Evolutionary conservation across 2,113 vertebrate genomes (phyloP).

Genomic region (Panthera uncia): DNA sequence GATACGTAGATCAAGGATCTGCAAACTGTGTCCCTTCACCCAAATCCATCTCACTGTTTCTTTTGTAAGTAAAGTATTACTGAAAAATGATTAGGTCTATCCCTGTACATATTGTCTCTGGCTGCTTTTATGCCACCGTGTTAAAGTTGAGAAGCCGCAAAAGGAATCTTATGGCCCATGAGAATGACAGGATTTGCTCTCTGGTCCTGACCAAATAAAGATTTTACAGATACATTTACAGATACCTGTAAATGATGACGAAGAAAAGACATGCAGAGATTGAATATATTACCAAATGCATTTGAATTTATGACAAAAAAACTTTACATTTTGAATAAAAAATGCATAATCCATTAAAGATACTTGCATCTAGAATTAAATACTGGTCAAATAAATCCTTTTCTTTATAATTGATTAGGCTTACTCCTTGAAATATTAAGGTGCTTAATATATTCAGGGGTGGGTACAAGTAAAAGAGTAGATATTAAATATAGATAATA

Average conservation of each 20-base stretch:
- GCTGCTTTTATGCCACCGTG: background rate
- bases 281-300: background rate
- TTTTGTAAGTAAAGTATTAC: background rate
- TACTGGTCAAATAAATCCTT: background rate
- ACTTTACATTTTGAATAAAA: background rate
- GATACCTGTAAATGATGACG: background rate
- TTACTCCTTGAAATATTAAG: background rate
- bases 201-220: background rate
- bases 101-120: no score
- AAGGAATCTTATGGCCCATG: background rate
- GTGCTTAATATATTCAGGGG: background rate
- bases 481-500: background rate
- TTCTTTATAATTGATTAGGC: background rate
- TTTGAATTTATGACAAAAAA: background rate
- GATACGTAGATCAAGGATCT: background rate
- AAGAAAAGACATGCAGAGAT: background rate
- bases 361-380: background rate
- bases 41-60: background rate
- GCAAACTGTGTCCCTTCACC: fast-evolving
- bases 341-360: background rate
- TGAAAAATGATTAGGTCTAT: background rate
- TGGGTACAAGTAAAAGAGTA: background rate
- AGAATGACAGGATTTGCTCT: background rate
- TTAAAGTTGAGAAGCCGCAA: background rate
- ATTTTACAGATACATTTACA: background rate